Evolutionary conservation across 2,888 invertebrate species (phyloP).

Genomic region (Xestia ashworthii): DNA sequence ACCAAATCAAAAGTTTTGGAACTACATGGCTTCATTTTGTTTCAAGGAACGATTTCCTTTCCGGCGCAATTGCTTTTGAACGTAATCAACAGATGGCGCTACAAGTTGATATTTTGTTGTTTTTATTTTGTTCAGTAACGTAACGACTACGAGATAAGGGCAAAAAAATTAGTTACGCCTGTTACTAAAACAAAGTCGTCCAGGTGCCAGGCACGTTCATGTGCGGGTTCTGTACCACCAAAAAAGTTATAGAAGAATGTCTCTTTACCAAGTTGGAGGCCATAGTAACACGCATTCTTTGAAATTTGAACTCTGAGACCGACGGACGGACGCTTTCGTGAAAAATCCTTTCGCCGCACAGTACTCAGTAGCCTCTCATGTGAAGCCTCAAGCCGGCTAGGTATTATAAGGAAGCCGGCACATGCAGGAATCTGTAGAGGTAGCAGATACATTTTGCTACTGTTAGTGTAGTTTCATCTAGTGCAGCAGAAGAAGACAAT

Average conservation of each 20-base stretch:
- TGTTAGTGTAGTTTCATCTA: neutral
- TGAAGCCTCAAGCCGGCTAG: neutral
- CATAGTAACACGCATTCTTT: neutral
- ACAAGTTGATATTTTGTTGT: neutral
- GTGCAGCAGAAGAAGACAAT: too few species aligned
- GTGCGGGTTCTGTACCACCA: neutral
- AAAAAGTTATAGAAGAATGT: neutral
- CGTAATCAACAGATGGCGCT: constrained; percentile 17
- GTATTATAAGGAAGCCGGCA: neutral
- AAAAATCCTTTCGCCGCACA: neutral
- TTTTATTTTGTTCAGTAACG: neutral
- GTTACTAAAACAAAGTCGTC: neutral
- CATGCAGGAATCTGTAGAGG: neutral
- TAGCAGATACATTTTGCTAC: too few species aligned
- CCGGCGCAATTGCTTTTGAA: neutral
- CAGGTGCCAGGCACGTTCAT: neutral
- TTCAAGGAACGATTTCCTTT: neutral
- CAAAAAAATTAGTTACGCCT: neutral
- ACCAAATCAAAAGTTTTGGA: too few species aligned
- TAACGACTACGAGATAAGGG: too few species aligned
- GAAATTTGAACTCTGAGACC: neutral
- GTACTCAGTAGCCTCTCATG: neutral
- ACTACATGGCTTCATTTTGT: neutral
- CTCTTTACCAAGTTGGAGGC: neutral
- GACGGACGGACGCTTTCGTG: neutral